Base-by-base conservation (phyloP, 2,888 invertebrate genomes). In the Agrypnus murinus region DNA sequence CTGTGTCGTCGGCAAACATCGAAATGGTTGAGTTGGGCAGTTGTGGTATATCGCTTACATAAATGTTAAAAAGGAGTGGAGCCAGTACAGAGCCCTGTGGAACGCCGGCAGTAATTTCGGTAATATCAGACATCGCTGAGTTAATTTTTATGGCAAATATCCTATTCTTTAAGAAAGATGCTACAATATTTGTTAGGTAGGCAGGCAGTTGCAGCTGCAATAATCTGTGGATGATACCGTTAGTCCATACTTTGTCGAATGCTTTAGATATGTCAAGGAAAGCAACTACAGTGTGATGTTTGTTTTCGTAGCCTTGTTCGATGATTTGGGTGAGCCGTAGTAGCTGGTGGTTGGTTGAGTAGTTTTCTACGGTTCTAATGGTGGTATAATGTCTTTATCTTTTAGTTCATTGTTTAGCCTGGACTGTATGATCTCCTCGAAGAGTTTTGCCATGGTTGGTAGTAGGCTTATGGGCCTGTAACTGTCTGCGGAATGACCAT, bases 321-420 rank as follows among this genome's bases (percentile, higher is more conserved):
- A n/a, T n/a, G n/a, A n/a, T n/a, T n/a, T n/a, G n/a, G 2, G 25
- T 50, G 6, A 10, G 25, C n/a, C 50, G 5, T 12, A 50, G 50
- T 25, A 50, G 5, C 12, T n/a, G n/a, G n/a, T n/a, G n/a, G n/a
- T n/a, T n/a, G n/a, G n/a, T n/a, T n/a, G n/a, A n/a, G n/a, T n/a
- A 14, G 12, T 17, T 19, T 8, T 36, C 8, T 34, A 8, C 9
- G 34, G 34, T 34, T 15, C 34, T 8, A 50, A n/a, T 25, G 5
- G 10, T 50, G n/a, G 19, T 10, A 50, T 50, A 50, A 50, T 50
- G 3, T 14, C n/a, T n/a, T n/a, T n/a, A n/a, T n/a, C n/a, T n/a
- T n/a, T n/a, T n/a, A n/a, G n/a, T n/a, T n/a, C n/a, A n/a, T n/a
- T n/a, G n/a, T n/a, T n/a, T n/a, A n/a, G n/a, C n/a, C n/a, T n/a